These are phyloP conservation scores for Monoplex corrugatus DNA, from an alignment of 2,888 invertebrate genomes.

Conservation along the genomic window DNA sequence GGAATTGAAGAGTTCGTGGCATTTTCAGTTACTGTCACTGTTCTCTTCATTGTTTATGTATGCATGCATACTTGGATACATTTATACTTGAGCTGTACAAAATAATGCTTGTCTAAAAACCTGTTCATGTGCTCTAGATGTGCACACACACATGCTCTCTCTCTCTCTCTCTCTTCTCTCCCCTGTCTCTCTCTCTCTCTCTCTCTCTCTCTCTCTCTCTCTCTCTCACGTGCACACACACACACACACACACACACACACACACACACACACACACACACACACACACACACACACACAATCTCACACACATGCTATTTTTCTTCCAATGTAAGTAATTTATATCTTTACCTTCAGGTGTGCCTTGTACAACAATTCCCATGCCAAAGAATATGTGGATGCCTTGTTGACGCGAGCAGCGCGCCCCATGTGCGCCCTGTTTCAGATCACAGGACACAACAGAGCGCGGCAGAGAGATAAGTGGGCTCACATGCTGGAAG, in stretches of 20 bases:
- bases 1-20: too few relatives aligned
- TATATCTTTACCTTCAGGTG: slow-evolving; percentile 63
- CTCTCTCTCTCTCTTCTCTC: neutral
- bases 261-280: neutral
- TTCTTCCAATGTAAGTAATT: neutral
- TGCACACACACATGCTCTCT: too few relatives aligned
- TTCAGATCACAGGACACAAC: slow-evolving; percentile 94
- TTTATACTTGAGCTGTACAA: too few relatives aligned
- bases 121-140: too few relatives aligned
- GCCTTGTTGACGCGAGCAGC: slow-evolving; percentile 93
- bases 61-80: too few relatives aligned
- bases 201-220: neutral
- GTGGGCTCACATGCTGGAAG: slow-evolving; percentile 92
- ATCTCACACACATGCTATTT: neutral
- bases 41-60: too few relatives aligned
- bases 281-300: neutral
- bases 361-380: slow-evolving; percentile 85
- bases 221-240: neutral
- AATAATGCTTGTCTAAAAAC: too few relatives aligned
- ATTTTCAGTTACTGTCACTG: too few relatives aligned
- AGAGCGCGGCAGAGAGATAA: slow-evolving; percentile 97
- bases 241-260: neutral
- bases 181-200: neutral
- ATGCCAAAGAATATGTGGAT: slow-evolving; percentile 93
- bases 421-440: slow-evolving; percentile 91